phyloP scores from a whole-genome alignment of 2,113 vertebrate genomes.

The Chloropsis hardwickii region DNA sequence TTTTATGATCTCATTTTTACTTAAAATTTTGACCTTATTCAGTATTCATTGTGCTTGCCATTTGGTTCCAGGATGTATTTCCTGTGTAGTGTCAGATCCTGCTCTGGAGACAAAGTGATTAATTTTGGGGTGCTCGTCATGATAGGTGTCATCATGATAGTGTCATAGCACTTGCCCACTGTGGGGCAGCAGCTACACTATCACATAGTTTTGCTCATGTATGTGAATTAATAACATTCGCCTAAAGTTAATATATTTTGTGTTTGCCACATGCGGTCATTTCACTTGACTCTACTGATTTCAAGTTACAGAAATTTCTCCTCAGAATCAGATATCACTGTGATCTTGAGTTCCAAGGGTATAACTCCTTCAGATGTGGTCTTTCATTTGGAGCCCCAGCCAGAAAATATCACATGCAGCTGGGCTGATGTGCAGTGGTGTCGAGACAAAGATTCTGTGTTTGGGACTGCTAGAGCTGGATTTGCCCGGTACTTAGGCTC shows the following conservation, averaged over 20 bases:
- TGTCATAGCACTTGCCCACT: not conserved
- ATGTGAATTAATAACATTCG: not conserved
- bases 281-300: not conserved
- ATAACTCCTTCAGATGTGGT: not conserved
- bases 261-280: not conserved
- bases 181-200: not conserved
- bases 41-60: not conserved
- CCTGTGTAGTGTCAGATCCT: not conserved
- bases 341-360: not conserved
- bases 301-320: not conserved
- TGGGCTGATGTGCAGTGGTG: not conserved
- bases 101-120: not conserved
- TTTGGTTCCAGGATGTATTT: not conserved
- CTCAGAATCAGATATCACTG: not conserved
- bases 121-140: not conserved
- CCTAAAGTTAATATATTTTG: not conserved
- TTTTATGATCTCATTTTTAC: not conserved
- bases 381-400: not conserved
- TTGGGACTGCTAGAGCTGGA: not conserved
- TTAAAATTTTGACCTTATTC: not conserved
- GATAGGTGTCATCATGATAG: not conserved
- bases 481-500: not conserved
- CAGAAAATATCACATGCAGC: not conserved
- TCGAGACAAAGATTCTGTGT: not conserved
- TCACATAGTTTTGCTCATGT: not conserved